phyloP scores from a whole-genome alignment of 1,140 invertebrate genomes.

The Ditylenchus dipsaci region DNA sequence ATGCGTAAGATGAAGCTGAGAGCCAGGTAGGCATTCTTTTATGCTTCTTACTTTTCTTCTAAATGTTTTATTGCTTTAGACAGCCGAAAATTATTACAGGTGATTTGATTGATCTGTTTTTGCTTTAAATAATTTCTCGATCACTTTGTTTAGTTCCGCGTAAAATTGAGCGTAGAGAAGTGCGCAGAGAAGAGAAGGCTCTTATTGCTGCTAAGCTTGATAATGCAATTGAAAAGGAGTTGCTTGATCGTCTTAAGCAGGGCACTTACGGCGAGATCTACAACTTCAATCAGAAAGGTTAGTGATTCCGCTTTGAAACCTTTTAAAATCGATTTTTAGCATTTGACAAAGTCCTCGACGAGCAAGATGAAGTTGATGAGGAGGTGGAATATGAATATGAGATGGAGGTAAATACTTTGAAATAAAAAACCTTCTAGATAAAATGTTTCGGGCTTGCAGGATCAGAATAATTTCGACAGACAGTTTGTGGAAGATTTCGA shows the following conservation, averaged over 20 bases:
- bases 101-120: no score
- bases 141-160: no score
- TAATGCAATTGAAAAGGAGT: conserved; percentile 88
- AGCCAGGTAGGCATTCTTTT: conserved; percentile 67
- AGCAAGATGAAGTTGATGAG: conserved; percentile 45
- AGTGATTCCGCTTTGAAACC: neutral
- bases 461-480: conserved; percentile 26
- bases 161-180: conserved; percentile 88
- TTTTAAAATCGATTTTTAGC: conserved; percentile 11
- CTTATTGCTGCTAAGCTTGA: conserved; percentile 89
- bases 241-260: conserved; percentile 84
- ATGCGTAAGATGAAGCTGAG: conserved; percentile 86
- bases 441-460: conserved; percentile 5
- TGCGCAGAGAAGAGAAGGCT: conserved; percentile 88
- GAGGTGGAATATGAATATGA: conserved; percentile 33
- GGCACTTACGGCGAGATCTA: conserved; percentile 67
- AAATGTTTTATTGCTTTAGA: conserved; percentile 63
- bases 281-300: conserved; percentile 51
- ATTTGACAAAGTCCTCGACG: conserved; percentile 51
- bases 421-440: neutral
- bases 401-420: conserved; percentile 10
- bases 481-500: conserved; percentile 58
- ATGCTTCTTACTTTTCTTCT: neutral
- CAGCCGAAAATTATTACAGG: conserved; percentile 76
- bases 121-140: conserved; percentile 63